phyloP scores from a whole-genome alignment of 1,140 invertebrate genomes.

The Apis mellifera region Amel_HAv3.1 CM009933.2:5448501-5449000 shows the following conservation, averaged over 20 bases:
- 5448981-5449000: not conserved
- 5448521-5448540: not conserved
- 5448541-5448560: not conserved
- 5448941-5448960: not conserved
- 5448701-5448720: slow-evolving; percentile 6
- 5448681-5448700: slow-evolving; percentile 36
- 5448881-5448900: no score
- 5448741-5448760: slow-evolving; percentile 62
- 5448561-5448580: not conserved
- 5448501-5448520: no score
- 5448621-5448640: not conserved
- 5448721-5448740: slow-evolving; percentile 57
- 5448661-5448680: slow-evolving; percentile 39
- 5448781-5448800: not conserved
- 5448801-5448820: not conserved
- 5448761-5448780: slow-evolving; percentile 62
- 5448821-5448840: not conserved
- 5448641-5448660: slow-evolving; percentile 18
- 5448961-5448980: slow-evolving; percentile 34
- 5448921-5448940: not conserved
- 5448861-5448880: no score
- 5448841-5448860: not conserved
- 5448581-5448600: not conserved
- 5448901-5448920: not conserved
- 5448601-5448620: slow-evolving; percentile 21